Base-by-base conservation (phyloP, 1,140 invertebrate species). In the Glomeris maerens region DNA sequence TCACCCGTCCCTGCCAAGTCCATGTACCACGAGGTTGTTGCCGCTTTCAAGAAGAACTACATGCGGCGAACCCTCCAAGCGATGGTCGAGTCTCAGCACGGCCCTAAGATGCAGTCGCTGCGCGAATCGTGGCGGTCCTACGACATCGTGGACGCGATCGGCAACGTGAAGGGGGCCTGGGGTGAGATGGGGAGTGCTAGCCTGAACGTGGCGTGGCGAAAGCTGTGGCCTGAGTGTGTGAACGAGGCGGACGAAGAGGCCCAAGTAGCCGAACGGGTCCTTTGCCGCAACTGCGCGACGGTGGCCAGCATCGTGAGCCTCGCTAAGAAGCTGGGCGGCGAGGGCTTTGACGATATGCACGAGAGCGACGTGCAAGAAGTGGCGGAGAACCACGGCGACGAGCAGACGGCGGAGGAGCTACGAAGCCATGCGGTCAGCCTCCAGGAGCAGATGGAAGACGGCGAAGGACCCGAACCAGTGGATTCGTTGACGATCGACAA, bases 1-100 rank as follows among this genome's bases (percentile, higher is more conserved):
- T 57, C 44, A 26, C 49, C 41, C 1, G 48, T 50, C 50, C 46
- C 49, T 10, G 20, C 51, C 5, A 57, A 59, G 38, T 54, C 54
- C 13, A 54, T 57, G 45, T 55, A 56, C 26, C 50, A 59, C 39
- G 57, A 50, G 26, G 27, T 58, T 21, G 53, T 53, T 36, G 28
- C 51, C 41, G 50, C 47, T 3, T 57, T 60, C 45, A 60, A 59
- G 47, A 41, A n/a, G 20, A 53, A 40, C 28, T 57, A 44, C 51
- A 52, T 41, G 41, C 53, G 20, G 29, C 41, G 27, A 47, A 50
- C 28, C 20, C 50, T 51, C 2, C 10, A 31, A 28, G 21, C 2
- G 27, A 3, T 3, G 14, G 14, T 4, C 5, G 25, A 42, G 25
- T 36, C 31, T 13, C 31, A 13, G 10, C 20, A 5, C 4, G 20